Evolutionary conservation across 2,797 vertebrate species (phyloP).

Genomic region (Molossus alvarezi): DNA sequence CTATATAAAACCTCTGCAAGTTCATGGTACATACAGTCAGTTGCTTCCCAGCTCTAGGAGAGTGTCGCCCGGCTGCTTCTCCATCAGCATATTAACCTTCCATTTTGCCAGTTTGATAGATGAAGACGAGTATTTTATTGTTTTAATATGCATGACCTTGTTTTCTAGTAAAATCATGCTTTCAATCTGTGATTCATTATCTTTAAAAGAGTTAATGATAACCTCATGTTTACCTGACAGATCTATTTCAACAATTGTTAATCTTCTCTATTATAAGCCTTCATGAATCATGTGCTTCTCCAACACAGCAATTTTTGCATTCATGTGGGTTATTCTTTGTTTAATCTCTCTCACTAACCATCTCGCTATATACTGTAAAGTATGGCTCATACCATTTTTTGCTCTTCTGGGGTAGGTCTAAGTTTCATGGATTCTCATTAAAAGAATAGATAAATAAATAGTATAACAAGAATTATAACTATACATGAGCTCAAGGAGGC

Average conservation of each 20-base stretch:
- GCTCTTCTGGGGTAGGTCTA: background rate
- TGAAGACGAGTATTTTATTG: background rate
- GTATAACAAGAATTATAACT: background rate
- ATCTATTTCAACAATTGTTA: background rate
- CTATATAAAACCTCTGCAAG: background rate
- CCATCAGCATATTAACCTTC: background rate
- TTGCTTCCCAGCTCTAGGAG: background rate
- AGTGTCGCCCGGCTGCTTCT: background rate
- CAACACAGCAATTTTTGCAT: background rate
- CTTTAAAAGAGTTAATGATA: slow-evolving; percentile 17
- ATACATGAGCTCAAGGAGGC: background rate
- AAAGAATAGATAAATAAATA: background rate
- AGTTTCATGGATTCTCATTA: background rate
- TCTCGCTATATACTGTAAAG: background rate
- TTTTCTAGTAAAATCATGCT: background rate
- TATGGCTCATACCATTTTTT: background rate
- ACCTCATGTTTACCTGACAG: background rate
- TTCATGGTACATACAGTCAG: background rate
- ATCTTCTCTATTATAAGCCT: background rate
- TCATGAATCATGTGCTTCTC: background rate
- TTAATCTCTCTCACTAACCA: background rate
- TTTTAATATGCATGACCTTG: background rate
- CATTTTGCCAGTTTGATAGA: background rate
- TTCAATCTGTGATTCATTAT: background rate
- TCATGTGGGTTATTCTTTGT: background rate